Base-by-base conservation (phyloP, 1,140 invertebrate species). In the Procambarus virginalis region DNA sequence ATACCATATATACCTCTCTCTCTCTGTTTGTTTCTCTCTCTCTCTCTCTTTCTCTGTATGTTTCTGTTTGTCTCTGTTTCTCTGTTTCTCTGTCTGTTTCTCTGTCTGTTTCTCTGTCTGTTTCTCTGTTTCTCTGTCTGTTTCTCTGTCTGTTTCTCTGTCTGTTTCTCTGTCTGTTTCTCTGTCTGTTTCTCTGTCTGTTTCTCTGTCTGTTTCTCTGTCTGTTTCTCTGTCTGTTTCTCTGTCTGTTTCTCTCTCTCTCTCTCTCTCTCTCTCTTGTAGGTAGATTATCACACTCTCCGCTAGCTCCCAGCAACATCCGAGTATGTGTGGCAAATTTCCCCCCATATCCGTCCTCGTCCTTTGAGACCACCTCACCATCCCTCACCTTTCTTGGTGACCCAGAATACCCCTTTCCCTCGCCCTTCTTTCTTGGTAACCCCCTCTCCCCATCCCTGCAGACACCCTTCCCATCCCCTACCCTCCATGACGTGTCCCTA, bases 31-130 rank as follows among this genome's bases (percentile, higher is more conserved):
- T 34, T 1, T 34, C 0, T 34, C 34, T 34, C 34, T 34, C 34
- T 34, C 34, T 34, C 34, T 34, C 34, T 34, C 34, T 34, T 1
- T 34, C 34, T 64, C 3, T 17, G 60, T 17, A 0, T 64, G 60
- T 64, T 0, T 64, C 9, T 64, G 60, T 64, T 0, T 64, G 60
- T 64, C 9, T 64, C 9, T 64, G 60, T 64, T 0, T 64, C 9
- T 64, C 3, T 64, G 2, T 64, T 0, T 81, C 9, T 55, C n/a
- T 81, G n/a, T 48, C 2, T 68, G 14, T 64, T 34, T 81, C 45
- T 82, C 20, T 82, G 55, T 82, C 51, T 81, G 58, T 82, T 8
- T 82, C 34, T 82, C 58, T 68, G n/a, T 64, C 22, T 82, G n/a
- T 82, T 9, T 68, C 58, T 68, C 34, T 82, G 80, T 82, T 1